Percentiles rank a stretch among this genome's conserved stretches.
Conservation (phyloP, 2,113 vertebrate species). For the Ceyx melanurus region DNA sequence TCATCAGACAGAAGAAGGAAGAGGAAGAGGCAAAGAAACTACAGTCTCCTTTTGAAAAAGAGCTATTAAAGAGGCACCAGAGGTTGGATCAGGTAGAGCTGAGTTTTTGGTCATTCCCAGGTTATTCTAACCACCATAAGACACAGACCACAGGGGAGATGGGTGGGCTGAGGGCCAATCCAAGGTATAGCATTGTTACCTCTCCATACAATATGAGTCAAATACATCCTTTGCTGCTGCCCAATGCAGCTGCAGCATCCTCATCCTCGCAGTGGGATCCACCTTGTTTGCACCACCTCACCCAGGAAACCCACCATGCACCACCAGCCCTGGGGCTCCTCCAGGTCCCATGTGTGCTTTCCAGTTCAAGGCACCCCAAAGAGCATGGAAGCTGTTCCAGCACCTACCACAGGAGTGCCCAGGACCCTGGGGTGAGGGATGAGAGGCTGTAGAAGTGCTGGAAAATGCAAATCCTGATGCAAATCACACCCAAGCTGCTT, state of each 20-base stretch:
- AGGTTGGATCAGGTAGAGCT: conserved; percentile 87
- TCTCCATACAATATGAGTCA: background rate
- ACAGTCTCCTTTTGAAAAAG: conserved; percentile 91
- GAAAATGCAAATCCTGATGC: background rate
- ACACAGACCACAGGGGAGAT: background rate
- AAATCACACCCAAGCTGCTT: background rate
- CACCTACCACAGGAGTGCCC: background rate
- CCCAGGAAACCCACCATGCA: background rate
- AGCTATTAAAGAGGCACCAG: conserved; percentile 88
- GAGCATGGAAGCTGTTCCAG: background rate
- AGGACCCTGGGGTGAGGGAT: background rate
- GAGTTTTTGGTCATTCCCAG: background rate
- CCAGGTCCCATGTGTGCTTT: background rate
- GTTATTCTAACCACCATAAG: background rate
- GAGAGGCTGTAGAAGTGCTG: background rate
- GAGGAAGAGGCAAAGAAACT: conserved; percentile 89
- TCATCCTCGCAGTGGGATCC: background rate
- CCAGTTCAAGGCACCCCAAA: background rate
- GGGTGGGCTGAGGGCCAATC: background rate
- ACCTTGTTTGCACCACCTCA: rapidly evolving
- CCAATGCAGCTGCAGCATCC: background rate
- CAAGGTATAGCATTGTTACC: background rate
- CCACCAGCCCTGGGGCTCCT: background rate
- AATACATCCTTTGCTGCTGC: background rate
- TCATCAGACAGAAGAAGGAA: conserved; percentile 86